Evolutionary conservation across 2,113 vertebrate species (phyloP).

Genomic region (Dissostichus mawsoni): DNA sequence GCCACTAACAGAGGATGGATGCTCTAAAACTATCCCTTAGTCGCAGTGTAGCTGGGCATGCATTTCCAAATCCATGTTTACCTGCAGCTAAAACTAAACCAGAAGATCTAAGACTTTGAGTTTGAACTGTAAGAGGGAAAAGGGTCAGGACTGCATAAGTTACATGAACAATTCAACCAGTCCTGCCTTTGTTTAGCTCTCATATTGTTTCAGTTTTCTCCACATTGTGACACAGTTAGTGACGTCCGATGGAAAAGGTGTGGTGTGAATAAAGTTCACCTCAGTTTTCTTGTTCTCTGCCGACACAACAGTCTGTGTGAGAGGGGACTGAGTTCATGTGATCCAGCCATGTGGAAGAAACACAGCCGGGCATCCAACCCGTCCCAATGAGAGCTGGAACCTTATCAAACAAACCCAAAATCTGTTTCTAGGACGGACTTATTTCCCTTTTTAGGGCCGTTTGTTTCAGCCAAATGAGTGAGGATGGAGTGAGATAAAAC

Average conservation of each 20-base stretch:
- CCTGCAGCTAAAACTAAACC: too few species aligned
- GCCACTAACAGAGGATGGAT: too few species aligned
- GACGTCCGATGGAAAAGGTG: constrained; percentile 7
- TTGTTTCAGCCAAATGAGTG: not conserved
- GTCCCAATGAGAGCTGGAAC: constrained; percentile 1
- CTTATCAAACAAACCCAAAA: not conserved
- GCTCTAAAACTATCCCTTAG: too few species aligned
- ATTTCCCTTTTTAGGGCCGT: not conserved
- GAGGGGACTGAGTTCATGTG: constrained; percentile 36
- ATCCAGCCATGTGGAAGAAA: not conserved
- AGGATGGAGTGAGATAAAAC: too few species aligned
- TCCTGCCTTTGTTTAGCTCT: not conserved
- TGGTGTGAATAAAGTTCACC: constrained; percentile 2
- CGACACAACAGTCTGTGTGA: constrained; percentile 39
- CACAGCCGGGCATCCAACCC: too few species aligned
- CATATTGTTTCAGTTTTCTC: not conserved
- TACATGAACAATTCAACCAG: too few species aligned
- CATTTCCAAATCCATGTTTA: too few species aligned
- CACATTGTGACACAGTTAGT: constrained; percentile 8
- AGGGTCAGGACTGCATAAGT: too few species aligned
- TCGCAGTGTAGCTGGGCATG: too few species aligned
- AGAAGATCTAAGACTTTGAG: too few species aligned
- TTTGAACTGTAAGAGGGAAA: too few species aligned
- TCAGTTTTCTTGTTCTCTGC: not conserved
- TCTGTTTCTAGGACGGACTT: not conserved